Base-by-base conservation (phyloP, 2,113 vertebrate genomes). In the Eurypyga helias region DNA sequence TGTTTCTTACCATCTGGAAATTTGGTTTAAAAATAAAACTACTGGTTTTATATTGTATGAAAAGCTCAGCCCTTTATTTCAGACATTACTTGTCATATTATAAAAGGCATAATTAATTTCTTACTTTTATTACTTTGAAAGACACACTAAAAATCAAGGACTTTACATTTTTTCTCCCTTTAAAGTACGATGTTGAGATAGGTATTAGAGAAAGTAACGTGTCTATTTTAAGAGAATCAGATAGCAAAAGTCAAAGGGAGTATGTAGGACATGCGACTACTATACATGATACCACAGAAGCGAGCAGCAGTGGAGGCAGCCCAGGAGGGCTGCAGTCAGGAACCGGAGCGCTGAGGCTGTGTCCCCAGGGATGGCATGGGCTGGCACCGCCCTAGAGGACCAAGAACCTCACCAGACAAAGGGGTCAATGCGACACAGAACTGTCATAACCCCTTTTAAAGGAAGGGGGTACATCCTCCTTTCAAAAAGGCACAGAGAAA, bases 1-100 rank as follows among this genome's bases (percentile, higher is more conserved):
- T 76, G 15, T 78, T 94, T 62, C 57, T 60, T 73, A 81, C 80
- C 92, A 90, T 95, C 83, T 95, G 82, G 75, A 84, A 84, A 81
- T 58, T 8, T 9, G 23, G 41, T 58, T 90, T 88, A 64, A 83
- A 69, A 91, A 76, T 41, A 87, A 89, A 88, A 18, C 19, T 58
- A 55, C 16, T 41, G 9, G 7, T 13, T 70, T 82, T 28, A 55
- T 67, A 46, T 45, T 52, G 38, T 11, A 70, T 7, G 38, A 77
- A 81, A 79, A 52, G 11, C 9, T 72, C 52, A 66, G 62, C 28
- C 79, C 49, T 95, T 83, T 45, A 83, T 92, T 90, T 58, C 46
- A 83, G 34, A 38, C 43, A 67, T 57, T 49, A 72, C 4, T 79
- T 66, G 13, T 79, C 23, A 64, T 64, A 76, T 52, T 83, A 48